These are phyloP conservation scores for Eulithis prunata DNA, from an alignment of 2,888 invertebrate genomes.

Conservation along the genomic window DNA sequence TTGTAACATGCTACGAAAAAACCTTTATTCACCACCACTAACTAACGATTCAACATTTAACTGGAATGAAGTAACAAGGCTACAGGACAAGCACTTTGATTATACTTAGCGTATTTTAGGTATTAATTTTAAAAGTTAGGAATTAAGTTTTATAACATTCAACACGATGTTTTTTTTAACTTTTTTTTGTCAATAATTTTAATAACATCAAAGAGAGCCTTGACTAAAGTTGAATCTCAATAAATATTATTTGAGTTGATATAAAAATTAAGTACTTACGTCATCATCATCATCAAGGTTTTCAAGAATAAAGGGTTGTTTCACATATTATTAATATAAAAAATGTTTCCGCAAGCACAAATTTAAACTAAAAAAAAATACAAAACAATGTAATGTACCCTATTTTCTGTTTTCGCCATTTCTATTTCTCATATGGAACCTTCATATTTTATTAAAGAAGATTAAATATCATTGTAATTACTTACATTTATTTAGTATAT, in stretches of 20 bases:
- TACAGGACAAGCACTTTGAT: slow-evolving; percentile 22
- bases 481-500: slow-evolving; percentile 5
- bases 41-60: slow-evolving; percentile 29
- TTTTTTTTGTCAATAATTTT: slow-evolving; percentile 10
- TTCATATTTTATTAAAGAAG: neutral
- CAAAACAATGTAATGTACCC: slow-evolving; percentile 44
- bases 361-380: slow-evolving; percentile 46
- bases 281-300: slow-evolving; percentile 16
- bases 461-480: slow-evolving; percentile 18
- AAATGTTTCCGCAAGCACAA: slow-evolving; percentile 40
- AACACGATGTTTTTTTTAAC: neutral
- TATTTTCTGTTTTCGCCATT: slow-evolving; percentile 19
- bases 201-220: slow-evolving; percentile 44
- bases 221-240: slow-evolving; percentile 28
- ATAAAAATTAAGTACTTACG: slow-evolving; percentile 47
- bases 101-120: neutral
- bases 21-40: slow-evolving; percentile 45
- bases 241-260: slow-evolving; percentile 28
- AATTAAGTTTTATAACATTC: too few relatives aligned
- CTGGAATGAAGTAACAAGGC: slow-evolving; percentile 43
- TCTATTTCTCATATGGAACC: slow-evolving; percentile 15
- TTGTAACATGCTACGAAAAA: slow-evolving; percentile 59
- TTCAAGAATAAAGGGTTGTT: slow-evolving; percentile 37
- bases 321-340: slow-evolving; percentile 45
- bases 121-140: neutral